Base-by-base conservation (phyloP, 2,888 invertebrate species). In the Drosophila diplacantha region DNA sequence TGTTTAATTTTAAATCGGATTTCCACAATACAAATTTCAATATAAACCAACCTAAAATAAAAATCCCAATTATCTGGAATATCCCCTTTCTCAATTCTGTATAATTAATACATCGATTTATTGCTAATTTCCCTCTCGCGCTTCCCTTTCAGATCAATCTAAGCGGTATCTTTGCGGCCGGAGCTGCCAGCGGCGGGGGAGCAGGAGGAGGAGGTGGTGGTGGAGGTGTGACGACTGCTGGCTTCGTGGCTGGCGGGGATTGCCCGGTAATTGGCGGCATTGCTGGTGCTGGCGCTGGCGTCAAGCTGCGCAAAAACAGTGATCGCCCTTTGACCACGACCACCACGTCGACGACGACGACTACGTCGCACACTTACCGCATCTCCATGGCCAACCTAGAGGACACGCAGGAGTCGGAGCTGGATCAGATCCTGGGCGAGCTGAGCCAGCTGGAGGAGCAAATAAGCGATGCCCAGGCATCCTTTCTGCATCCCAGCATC, bases 331-430 rank as follows among this genome's bases (percentile, higher is more conserved):
- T 83, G 47, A 73, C 78, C 54, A 71, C 75, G 58, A 18, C 29
- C 3, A 5, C 41, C 11, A 24, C 43, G 58, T 66, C 58, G 58
- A 14, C 29, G 5, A 5, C 41, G 24, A n/a, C 43, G 61, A 68
- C 58, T 57, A 32, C 59, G 68, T 79, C 85, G 54, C 84, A 85
- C 70, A 83, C 86, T 29, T 86, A 96, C 89, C 92, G 97, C 83
- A 97, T 97, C 89, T 97, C 96, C 53, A 96, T 97, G 96, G 97
- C 97, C 51, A 97, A 97, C 89, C 91, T 97, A 54, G 96, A 97
- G 90, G 98, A 98, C 89, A 95, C 96, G 22, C 96, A 96, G 87
- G 98, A 98, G 89, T 95, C 97, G 51, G 98, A 99, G 89, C 90
- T 99, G 87, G 98, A 99, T 88, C 97, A 97, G 59, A 97, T 99